Base-by-base conservation (phyloP, 2,113 vertebrate genomes). In the Brachypodius melanocephalos region DNA sequence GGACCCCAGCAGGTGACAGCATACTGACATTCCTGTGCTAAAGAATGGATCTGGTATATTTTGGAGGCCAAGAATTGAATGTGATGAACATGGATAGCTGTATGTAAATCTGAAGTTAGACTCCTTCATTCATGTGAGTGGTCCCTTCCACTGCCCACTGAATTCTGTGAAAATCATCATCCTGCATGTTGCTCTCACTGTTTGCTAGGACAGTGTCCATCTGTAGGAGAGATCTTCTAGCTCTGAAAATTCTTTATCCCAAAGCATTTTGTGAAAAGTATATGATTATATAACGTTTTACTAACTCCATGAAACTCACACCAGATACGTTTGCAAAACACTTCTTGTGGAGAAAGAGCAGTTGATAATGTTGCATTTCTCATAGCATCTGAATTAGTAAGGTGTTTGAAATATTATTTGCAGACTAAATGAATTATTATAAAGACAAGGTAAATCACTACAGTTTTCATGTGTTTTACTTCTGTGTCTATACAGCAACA, bases 131-230 rank as follows among this genome's bases (percentile, higher is more conserved):
- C 16, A 22, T 28, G 19, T 6, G 11, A 58, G 12, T 6, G 6
- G 24, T 55, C 3, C 1, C 29, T 62, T 85, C 17, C 17, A 4
- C 11, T 42, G 12, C 20, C 38, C 28, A 14, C 9, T 26, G 38
- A 83, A 32, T 69, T 46, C 54, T 67, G 24, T 67, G 46, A 67
- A 76, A 73, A 77, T 31, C 17, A 38, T 49, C 40, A 32, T 43
- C 20, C 38, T 7, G 14, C 10, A 4, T 31, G 12, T 48, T 10
- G 0, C 25, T 83, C 4, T 69, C 4, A 6, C 48, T 77, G 34
- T 29, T 80, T 0, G 0, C 26, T 38, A 51, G 31, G 11, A 28
- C 20, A 10, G 1, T 55, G 61, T 58, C 24, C 5, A 19, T 10
- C 63, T 66, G 38, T 21, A 45, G 40, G 52, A 48, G 20, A 61